Conservation (phyloP, 2,113 vertebrate species). For the Triplophysa dalaica region DNA sequence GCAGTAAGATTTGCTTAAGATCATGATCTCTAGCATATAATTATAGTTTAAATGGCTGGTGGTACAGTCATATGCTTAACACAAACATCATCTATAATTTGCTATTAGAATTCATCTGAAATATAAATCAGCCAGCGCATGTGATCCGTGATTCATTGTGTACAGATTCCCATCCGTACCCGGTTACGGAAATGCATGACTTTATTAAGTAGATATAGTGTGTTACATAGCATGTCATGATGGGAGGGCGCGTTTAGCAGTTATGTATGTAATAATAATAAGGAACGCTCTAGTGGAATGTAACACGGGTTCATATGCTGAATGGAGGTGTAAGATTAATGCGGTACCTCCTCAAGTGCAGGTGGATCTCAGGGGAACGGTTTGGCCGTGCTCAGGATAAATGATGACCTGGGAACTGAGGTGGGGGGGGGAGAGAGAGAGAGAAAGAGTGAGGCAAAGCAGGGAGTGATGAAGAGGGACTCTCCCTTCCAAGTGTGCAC, state of each 20-base stretch:
- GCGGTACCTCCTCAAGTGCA: conserved; percentile 33
- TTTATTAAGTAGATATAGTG: conserved; percentile 4
- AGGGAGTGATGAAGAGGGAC: conserved; percentile 37
- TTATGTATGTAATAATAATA: conserved; percentile 33
- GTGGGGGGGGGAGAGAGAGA: conserved; percentile 1
- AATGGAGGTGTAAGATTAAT: conserved; percentile 40
- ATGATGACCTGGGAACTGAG: conserved; percentile 46
- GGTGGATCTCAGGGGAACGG: conserved; percentile 40
- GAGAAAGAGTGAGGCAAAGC: conserved; percentile 37
- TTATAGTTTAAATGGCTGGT: conserved; percentile 14
- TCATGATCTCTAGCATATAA: background rate
- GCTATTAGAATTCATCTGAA: conserved; percentile 14
- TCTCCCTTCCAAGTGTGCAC: conserved; percentile 47
- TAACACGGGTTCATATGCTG: conserved; percentile 28
- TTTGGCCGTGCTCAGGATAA: conserved; percentile 48
- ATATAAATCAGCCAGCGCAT: background rate
- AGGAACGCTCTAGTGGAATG: background rate
- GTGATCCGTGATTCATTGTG: background rate
- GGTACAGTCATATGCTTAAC: conserved; percentile 14
- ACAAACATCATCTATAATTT: conserved; percentile 2
- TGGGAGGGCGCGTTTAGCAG: background rate
- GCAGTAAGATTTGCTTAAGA: conserved; percentile 1
- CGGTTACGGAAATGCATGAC: background rate
- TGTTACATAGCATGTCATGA: conserved; percentile 11
- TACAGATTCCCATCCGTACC: background rate